phyloP scores from a whole-genome alignment of 2,113 vertebrate genomes.

The Erythrocercus mccallii region DNA sequence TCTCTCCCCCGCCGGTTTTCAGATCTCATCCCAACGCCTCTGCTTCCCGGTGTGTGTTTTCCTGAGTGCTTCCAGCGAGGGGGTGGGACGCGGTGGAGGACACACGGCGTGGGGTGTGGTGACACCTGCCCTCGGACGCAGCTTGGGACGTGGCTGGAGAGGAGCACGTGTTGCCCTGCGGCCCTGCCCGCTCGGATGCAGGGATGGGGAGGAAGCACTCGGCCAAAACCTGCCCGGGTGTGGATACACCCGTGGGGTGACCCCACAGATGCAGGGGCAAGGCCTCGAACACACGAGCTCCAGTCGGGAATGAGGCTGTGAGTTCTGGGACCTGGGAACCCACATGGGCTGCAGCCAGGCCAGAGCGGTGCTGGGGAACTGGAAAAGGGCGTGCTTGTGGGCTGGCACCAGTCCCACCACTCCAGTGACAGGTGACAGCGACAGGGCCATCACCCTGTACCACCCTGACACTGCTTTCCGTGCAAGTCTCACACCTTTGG shows the following conservation, averaged over 20 bases:
- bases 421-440: accelerated
- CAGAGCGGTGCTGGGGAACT: neutral
- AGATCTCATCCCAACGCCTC: neutral
- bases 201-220: neutral
- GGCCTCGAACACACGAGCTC: accelerated
- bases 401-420: neutral
- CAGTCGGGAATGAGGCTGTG: accelerated
- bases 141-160: neutral
- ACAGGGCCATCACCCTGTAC: neutral
- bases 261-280: neutral
- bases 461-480: accelerated
- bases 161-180: neutral
- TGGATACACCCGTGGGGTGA: accelerated
- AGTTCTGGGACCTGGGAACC: accelerated
- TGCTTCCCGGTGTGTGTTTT: neutral
- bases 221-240: accelerated
- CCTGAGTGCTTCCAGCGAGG: neutral
- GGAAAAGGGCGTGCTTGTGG: neutral
- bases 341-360: accelerated
- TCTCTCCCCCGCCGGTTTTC: neutral
- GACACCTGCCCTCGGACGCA: neutral
- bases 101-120: neutral
- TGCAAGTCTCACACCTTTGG: accelerated
- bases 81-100: neutral
- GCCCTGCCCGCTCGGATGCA: neutral